A percentile compares a stretch with the other conserved stretches of the same genome.
phyloP scores from a whole-genome alignment of 2,888 invertebrate species.

The Rhagonycha lutea region DNA sequence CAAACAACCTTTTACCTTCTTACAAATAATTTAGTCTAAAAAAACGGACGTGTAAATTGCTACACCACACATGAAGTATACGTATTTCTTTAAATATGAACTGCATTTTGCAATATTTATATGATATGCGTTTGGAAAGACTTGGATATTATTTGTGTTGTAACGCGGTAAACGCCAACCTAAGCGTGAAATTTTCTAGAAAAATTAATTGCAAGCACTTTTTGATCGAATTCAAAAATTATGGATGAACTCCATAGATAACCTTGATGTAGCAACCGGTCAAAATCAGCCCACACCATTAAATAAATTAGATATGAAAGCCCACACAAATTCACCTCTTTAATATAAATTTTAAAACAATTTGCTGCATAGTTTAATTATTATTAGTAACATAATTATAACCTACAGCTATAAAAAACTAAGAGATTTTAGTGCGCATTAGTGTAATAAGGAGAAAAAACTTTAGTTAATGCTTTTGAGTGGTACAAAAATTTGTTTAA shows the following conservation, averaged over 20 bases:
- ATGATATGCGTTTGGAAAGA: not conserved
- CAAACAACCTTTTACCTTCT: not conserved
- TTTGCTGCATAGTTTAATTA: not conserved
- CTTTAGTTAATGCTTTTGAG: not conserved
- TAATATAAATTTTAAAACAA: not conserved
- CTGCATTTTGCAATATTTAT: not conserved
- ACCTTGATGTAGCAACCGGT: not conserved
- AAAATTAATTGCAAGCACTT: not conserved
- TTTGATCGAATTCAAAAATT: not conserved
- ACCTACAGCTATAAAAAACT: not conserved
- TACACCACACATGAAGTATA: not conserved
- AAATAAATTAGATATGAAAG: not conserved
- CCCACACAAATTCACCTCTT: slow-evolving; percentile 1
- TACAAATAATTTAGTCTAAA: not conserved
- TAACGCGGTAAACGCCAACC: not conserved
- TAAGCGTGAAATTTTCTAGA: not conserved
- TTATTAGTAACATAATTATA: not conserved
- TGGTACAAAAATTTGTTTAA: not conserved
- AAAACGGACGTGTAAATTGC: not conserved
- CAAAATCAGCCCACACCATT: not conserved
- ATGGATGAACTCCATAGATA: not conserved
- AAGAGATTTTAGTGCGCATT: not conserved
- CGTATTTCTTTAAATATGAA: not conserved
- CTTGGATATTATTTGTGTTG: not conserved
- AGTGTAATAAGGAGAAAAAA: not conserved